phyloP scores from a whole-genome alignment of 2,113 vertebrate species.

The Sakesphorus luctuosus region DNA sequence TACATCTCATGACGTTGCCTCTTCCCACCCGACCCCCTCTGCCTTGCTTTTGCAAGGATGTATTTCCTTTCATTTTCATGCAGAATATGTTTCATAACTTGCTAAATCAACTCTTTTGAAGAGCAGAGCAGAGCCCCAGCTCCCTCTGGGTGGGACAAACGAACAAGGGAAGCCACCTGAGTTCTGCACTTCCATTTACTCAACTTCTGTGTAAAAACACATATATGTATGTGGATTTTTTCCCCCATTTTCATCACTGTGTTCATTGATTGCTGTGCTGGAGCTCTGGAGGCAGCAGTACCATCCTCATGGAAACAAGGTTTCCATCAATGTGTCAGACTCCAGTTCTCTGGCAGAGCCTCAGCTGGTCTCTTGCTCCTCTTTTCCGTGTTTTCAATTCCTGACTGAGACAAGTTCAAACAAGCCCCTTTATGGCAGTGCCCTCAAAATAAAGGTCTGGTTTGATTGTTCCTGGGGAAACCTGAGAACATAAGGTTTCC shows the following conservation, averaged over 20 bases:
- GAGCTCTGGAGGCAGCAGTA: slow-evolving; percentile 21
- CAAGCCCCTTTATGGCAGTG: slow-evolving; percentile 41
- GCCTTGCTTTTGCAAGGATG: background rate
- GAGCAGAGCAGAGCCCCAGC: background rate
- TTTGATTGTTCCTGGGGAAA: slow-evolving; percentile 18
- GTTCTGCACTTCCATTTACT: slow-evolving; percentile 20
- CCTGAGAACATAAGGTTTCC: slow-evolving; percentile 29
- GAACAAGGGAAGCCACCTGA: slow-evolving; percentile 10
- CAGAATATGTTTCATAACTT: slow-evolving; percentile 36
- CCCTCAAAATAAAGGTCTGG: slow-evolving; percentile 26
- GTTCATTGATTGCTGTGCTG: slow-evolving; percentile 21
- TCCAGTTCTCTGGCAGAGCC: slow-evolving; percentile 41
- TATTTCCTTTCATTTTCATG: slow-evolving; percentile 42
- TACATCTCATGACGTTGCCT: background rate
- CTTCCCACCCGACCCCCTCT: background rate
- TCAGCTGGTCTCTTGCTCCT: slow-evolving; percentile 36
- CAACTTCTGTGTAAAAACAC: background rate
- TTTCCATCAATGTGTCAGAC: slow-evolving; percentile 69
- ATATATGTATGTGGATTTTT: background rate
- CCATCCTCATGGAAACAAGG: slow-evolving; percentile 57
- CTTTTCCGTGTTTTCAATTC: slow-evolving; percentile 25
- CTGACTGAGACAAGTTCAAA: slow-evolving; percentile 44
- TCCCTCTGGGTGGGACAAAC: background rate
- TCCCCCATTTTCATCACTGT: background rate
- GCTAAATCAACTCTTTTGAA: slow-evolving; percentile 45